Conservation (phyloP, 2,113 vertebrate species). For the Brachypteracias leptosomus region DNA sequence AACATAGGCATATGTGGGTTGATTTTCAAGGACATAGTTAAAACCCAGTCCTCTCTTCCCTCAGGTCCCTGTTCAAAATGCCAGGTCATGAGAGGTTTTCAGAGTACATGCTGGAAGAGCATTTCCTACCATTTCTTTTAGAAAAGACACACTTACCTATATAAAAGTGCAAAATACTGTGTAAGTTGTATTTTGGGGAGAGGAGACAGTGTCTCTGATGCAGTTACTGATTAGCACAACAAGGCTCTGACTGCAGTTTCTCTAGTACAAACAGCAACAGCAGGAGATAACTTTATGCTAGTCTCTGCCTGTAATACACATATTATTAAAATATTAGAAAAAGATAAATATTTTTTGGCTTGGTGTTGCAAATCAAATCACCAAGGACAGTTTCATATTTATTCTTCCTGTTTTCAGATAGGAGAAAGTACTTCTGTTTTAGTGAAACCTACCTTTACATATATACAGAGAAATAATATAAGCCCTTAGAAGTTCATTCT, state of each 20-base stretch:
- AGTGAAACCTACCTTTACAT: neutral
- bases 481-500: neutral
- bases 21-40: neutral
- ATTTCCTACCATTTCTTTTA: neutral
- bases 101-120: neutral
- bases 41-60: neutral
- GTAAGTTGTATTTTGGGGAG: neutral
- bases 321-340: neutral
- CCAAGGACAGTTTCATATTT: neutral
- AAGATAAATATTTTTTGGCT: neutral
- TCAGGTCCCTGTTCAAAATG: neutral
- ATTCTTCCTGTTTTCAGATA: neutral
- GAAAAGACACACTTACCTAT: neutral
- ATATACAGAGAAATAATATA: neutral
- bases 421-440: neutral
- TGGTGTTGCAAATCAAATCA: neutral
- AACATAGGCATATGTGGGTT: neutral
- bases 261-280: neutral
- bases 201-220: neutral
- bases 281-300: rapidly evolving
- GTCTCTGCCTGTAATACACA: neutral
- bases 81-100: neutral
- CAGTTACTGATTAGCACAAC: neutral
- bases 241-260: neutral
- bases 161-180: neutral